Conservation (phyloP, 64 coral and sea anemone species). For the Montipora capricornis region DNA sequence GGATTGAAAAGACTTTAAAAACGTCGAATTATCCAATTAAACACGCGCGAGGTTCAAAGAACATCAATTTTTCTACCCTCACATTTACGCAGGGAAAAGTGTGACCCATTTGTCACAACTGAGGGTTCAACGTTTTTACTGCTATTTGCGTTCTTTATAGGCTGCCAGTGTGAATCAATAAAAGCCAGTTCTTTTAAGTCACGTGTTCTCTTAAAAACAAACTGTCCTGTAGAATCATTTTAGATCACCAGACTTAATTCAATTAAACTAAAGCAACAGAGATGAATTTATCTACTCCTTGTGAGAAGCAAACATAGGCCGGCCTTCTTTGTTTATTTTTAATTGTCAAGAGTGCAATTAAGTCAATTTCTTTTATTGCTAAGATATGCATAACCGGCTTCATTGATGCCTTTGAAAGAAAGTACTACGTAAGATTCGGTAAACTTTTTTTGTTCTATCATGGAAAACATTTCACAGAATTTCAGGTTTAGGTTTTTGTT, state of each 20-base stretch:
- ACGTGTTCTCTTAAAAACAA: background rate
- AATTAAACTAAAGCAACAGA: background rate
- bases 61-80: too few relatives aligned
- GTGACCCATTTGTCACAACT: background rate
- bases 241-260: background rate
- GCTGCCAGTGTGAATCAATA: background rate
- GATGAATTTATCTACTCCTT: background rate
- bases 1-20: too few relatives aligned
- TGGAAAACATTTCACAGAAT: too few relatives aligned
- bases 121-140: background rate
- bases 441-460: too few relatives aligned
- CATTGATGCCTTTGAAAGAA: too few relatives aligned
- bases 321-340: background rate
- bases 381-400: background rate
- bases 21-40: too few relatives aligned
- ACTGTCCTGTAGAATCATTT: background rate
- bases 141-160: constrained; percentile 9
- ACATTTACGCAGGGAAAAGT: background rate
- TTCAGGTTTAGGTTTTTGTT: too few relatives aligned
- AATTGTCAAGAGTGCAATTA: background rate
- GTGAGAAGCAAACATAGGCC: background rate
- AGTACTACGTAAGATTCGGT: too few relatives aligned
- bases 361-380: background rate
- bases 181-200: background rate
- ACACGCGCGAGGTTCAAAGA: too few relatives aligned